Base-by-base conservation (phyloP, 2,888 invertebrate species). In the Eretmocerus hayati region DNA sequence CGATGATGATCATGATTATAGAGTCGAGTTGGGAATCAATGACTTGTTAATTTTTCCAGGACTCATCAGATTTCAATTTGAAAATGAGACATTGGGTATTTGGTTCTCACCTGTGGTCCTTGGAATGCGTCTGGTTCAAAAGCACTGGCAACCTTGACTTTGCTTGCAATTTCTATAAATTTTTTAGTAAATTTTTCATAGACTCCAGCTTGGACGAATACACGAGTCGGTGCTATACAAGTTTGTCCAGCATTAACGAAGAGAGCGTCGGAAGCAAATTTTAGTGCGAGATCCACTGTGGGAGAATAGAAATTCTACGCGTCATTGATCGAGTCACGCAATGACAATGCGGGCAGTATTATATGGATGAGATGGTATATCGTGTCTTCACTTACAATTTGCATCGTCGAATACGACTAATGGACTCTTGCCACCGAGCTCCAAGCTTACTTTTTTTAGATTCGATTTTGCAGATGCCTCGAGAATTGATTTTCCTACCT, bases 341-440 rank as follows among this genome's bases (percentile, higher is more conserved):
- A 43, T n/a, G 11, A 19, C 13, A 16, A 35, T 30, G 19, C 15
- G 11, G n/a, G 4, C 39, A 20, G 22, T 31, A n/a, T n/a, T 9
- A 26, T 6, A 9, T 32, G 15, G 11, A 15, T 2, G 16, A 21
- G 20, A n/a, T 11, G 11, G 15, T 42, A n/a, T 15, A 23, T 5
- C 33, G 15, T 5, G 22, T 41, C 15, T 19, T 15, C 42, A 68
- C 76, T 74, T 74, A 87, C 89, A 73, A 66, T 90, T 80, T 37
- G 80, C 85, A 73, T 90, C 90, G 54, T 85, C 81, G 63, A 88
- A 89, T 13, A 93, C 77, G 15, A 93, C 86, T 16, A 90, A 73
- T 0, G 93, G 91, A 66, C 88, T 89, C 70, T 93, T 93, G 51
- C 93, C 93, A 32, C 93, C 93, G 32, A 93, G 75, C 67, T 93